These are phyloP conservation scores for Cheumatopsyche charites DNA, from an alignment of 1,140 invertebrate species.

Conservation along the genomic window DNA sequence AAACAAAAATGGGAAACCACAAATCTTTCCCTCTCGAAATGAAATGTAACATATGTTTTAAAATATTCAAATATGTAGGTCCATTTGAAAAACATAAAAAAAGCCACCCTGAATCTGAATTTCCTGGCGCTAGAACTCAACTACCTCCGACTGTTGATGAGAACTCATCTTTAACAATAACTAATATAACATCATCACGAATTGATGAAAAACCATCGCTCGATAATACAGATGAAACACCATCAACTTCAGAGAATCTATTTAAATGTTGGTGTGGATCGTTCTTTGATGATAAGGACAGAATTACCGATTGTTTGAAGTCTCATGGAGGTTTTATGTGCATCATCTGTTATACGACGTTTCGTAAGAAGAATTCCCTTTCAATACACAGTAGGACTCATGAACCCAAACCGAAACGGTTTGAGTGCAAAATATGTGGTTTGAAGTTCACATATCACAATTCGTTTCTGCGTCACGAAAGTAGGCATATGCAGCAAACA, in stretches of 20 bases:
- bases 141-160: no score
- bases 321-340: slow-evolving; percentile 35
- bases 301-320: slow-evolving; percentile 31
- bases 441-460: slow-evolving; percentile 22
- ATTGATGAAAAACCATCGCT: no score
- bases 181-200: no score
- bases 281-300: not conserved
- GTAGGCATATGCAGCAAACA: slow-evolving; percentile 25
- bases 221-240: no score
- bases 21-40: no score
- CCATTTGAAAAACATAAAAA: slow-evolving; percentile 36
- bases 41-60: not conserved
- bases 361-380: slow-evolving; percentile 5
- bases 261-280: not conserved
- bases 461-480: not conserved
- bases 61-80: not conserved
- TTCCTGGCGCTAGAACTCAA: slow-evolving; percentile 25
- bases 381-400: slow-evolving; percentile 36
- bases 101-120: slow-evolving; percentile 25
- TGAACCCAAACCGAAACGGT: not conserved
- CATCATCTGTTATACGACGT: slow-evolving; percentile 27
- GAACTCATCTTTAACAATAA: no score
- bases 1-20: no score
- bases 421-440: slow-evolving; percentile 19
- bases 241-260: not conserved